Evolutionary conservation across 1,140 invertebrate species (phyloP).

Genomic region (Macrocentrus cingulum): DNA sequence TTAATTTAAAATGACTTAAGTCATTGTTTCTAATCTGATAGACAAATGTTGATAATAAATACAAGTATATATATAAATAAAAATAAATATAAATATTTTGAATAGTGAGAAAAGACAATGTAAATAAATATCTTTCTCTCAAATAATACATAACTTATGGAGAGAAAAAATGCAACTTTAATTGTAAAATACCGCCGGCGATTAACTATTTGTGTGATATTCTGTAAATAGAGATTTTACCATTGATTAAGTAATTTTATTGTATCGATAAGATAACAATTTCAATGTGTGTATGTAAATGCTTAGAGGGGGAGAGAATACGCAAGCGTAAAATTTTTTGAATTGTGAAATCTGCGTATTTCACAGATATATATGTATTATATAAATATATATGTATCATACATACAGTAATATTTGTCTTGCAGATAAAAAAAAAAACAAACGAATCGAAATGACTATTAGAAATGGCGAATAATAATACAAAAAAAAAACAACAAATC

Average conservation of each 20-base stretch:
- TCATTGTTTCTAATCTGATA: too few species aligned
- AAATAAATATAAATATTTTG: too few species aligned
- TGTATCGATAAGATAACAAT: constrained; percentile 35
- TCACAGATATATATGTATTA: constrained; percentile 46
- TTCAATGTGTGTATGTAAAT: constrained; percentile 46
- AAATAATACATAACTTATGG: too few species aligned
- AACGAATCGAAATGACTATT: constrained; percentile 33
- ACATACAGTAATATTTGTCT: constrained; percentile 49
- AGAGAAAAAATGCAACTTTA: constrained; percentile 8
- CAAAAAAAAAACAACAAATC: constrained; percentile 13
- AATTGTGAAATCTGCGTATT: too few species aligned
- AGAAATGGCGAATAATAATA: constrained; percentile 23
- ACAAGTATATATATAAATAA: too few species aligned
- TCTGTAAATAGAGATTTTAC: constrained; percentile 44
- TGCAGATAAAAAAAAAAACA: constrained; percentile 52
- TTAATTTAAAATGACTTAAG: too few species aligned
- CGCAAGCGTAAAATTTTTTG: not conserved
- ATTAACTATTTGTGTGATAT: constrained; percentile 52
- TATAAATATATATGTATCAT: constrained; percentile 38
- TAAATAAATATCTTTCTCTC: too few species aligned
- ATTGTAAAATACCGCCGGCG: constrained; percentile 43
- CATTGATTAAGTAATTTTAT: constrained; percentile 28
- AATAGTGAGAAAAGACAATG: too few species aligned
- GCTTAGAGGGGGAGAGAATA: constrained; percentile 33
- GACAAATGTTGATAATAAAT: too few species aligned